Base-by-base conservation (phyloP, 2,113 vertebrate genomes). In the Ceyx cyanopectus region DNA sequence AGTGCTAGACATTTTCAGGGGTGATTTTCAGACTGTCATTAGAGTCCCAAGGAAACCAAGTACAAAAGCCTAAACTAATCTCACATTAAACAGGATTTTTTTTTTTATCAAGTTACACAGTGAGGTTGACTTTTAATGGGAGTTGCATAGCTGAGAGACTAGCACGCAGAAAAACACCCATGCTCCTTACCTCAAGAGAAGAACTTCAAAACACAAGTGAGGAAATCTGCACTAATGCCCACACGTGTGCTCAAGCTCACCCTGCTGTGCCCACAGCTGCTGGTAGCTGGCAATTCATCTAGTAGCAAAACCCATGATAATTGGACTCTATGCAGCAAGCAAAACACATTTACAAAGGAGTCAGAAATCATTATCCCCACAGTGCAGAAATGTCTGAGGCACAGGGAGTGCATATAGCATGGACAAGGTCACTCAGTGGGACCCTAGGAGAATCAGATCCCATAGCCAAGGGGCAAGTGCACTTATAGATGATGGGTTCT, bases 41-140 rank as follows among this genome's bases (percentile, higher is more conserved):
- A 90, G 62, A 79, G 74, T 94, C 93, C 89, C 89, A 92, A 85
- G 56, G 80, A 97, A 96, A 90, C 54, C 65, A 91, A 79, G 84
- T 88, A 94, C 81, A 90, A 97, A 94, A 94, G 87, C 68, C 82
- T 69, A 90, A 94, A 96, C 83, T 94, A 92, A 96, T 95, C 85
- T 96, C 87, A 91, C 61, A 87, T 94, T 88, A 93, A 91, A 83
- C 29, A 5, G 69, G 46, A 43, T 61, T 75, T 65, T 83, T 74
- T 79, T 89, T 95, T 85, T 48, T 32, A 80, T 84, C 27, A 53
- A 79, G 78, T 68, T 87, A 61, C 17, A 1, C 41, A 45, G 80
- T 57, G 50, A 85, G 75, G 68, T 91, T 90, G 82, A 85, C 81
- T 92, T 86, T 85, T 82, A 94, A 92, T 78, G 81, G 80, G 29